These are phyloP conservation scores for Cyphotilapia sp. DNA, from an alignment of 2,113 vertebrate genomes.

Conservation along the genomic window DNA sequence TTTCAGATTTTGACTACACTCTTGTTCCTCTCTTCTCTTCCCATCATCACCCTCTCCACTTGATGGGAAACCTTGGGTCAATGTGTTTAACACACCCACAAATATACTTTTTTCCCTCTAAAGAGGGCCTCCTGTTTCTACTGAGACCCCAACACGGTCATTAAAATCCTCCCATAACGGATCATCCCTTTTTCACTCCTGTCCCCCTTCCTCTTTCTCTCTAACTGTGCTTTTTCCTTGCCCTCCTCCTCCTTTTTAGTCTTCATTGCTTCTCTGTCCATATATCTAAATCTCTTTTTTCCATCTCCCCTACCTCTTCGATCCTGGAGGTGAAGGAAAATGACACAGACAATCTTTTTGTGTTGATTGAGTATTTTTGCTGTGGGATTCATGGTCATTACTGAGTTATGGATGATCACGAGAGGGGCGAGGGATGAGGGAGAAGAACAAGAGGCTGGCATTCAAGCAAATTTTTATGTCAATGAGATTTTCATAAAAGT, in stretches of 20 bases:
- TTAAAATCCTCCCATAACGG: slow-evolving; percentile 24
- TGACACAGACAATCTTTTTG: neutral
- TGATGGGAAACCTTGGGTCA: slow-evolving; percentile 16
- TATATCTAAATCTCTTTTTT: neutral
- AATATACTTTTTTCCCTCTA: neutral
- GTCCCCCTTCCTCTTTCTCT: neutral
- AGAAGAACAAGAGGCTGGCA: neutral
- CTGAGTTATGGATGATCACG: neutral
- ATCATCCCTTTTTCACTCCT: neutral
- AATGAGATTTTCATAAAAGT: neutral
- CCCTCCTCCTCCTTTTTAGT: neutral
- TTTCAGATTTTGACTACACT: neutral
- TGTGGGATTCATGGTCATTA: neutral
- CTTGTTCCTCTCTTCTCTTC: neutral
- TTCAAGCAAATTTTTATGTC: neutral
- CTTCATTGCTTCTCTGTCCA: neutral
- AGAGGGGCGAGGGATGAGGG: neutral
- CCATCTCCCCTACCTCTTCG: neutral
- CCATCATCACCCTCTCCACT: neutral
- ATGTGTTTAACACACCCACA: slow-evolving; percentile 37
- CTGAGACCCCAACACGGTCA: slow-evolving; percentile 19
- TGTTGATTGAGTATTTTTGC: neutral
- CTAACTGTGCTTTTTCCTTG: neutral
- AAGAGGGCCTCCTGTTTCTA: slow-evolving; percentile 7
- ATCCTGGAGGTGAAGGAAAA: slow-evolving; percentile 16